These are phyloP conservation scores for Ctena decussata DNA, from an alignment of 2,888 invertebrate genomes.

Conservation along the genomic window DNA sequence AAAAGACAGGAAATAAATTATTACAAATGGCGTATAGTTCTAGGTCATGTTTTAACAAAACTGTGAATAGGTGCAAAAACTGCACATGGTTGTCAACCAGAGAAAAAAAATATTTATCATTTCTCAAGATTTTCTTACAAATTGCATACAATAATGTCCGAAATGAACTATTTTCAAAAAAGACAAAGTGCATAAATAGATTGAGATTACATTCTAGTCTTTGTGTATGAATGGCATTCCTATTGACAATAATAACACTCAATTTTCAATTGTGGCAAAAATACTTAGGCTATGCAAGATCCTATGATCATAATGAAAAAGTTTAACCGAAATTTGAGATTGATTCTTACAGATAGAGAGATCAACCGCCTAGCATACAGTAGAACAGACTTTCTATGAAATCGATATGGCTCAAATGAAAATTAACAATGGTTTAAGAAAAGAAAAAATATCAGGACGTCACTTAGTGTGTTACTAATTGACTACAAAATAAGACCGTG, in stretches of 20 bases:
- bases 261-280: not conserved
- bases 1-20: not conserved
- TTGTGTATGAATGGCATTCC: slow-evolving; percentile 2
- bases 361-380: not conserved
- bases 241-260: not conserved
- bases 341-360: not conserved
- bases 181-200: too few species aligned
- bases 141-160: not conserved
- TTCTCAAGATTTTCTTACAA: not conserved
- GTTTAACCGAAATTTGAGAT: not conserved
- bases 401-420: not conserved
- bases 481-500: too few species aligned
- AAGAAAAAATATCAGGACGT: too few species aligned
- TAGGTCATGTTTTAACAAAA: not conserved
- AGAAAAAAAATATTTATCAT: slow-evolving; percentile 2
- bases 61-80: slow-evolving; percentile 4
- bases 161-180: not conserved
- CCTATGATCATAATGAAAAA: not conserved
- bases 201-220: too few species aligned
- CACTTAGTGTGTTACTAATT: too few species aligned
- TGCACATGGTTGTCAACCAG: not conserved
- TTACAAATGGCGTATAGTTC: not conserved
- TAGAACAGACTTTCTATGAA: not conserved
- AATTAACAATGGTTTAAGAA: not conserved
- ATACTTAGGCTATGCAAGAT: not conserved